Conservation (phyloP, 2,797 vertebrate genomes). For the Notolabrus celidotus region DNA sequence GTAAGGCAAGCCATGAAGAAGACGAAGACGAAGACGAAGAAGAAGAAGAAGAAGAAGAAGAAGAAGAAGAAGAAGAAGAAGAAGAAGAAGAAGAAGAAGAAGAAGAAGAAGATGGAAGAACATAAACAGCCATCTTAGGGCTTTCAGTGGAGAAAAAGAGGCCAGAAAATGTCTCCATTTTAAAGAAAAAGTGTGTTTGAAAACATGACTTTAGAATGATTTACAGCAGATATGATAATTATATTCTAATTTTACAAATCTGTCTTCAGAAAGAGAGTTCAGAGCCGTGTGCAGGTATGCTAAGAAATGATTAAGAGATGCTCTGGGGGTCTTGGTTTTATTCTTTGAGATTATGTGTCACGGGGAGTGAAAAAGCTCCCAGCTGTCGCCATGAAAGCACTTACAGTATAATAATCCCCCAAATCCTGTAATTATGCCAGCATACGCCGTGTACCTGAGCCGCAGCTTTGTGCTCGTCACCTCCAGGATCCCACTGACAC, state of each 20-base stretch:
- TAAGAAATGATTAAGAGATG: conserved; percentile 85
- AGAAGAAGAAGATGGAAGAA: conserved; percentile 19
- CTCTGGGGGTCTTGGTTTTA: conserved; percentile 84
- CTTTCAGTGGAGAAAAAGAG: neutral
- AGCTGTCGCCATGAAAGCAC: conserved; percentile 87
- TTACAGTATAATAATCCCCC: conserved; percentile 87
- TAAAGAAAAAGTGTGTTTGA: conserved; percentile 56
- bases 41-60: too few relatives aligned
- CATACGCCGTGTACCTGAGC: conserved; percentile 87
- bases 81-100: too few relatives aligned
- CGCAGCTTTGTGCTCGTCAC: conserved; percentile 84
- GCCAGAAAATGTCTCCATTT: conserved; percentile 14
- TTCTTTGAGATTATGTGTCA: conserved; percentile 86
- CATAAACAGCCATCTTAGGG: conserved; percentile 23
- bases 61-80: too few relatives aligned
- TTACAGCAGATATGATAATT: conserved; percentile 78
- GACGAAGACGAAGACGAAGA: conserved; percentile 16
- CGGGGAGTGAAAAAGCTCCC: conserved; percentile 83
- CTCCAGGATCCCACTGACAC: conserved; percentile 82
- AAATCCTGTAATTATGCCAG: conserved; percentile 89
- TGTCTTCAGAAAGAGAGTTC: conserved; percentile 77
- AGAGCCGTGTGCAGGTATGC: conserved; percentile 84
- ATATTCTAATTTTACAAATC: conserved; percentile 80
- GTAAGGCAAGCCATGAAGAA: conserved; percentile 59
- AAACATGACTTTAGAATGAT: conserved; percentile 70